Evolutionary conservation across 2,113 vertebrate species (phyloP).

Genomic region (Coreoperca whiteheadi): DNA sequence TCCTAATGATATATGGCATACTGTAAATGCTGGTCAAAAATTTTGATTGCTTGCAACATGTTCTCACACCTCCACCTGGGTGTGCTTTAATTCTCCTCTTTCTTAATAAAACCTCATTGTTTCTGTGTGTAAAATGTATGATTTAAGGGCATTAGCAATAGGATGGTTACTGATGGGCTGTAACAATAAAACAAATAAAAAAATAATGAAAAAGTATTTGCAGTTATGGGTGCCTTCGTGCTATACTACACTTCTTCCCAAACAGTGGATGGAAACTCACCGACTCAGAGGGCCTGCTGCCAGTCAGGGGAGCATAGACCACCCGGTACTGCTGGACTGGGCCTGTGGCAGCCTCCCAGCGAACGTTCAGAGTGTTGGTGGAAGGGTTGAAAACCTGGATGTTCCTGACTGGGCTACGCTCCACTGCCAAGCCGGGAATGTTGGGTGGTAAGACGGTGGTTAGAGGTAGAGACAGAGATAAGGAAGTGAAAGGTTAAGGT

Average conservation of each 20-base stretch:
- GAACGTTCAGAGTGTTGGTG: conserved; percentile 93
- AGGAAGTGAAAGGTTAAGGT: conserved; percentile 14
- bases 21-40: conserved; percentile 11
- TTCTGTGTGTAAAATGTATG: not conserved
- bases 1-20: conserved; percentile 3
- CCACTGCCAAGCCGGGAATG: conserved; percentile 84
- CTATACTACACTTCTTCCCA: not conserved
- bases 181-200: not conserved
- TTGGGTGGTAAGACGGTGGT: not conserved
- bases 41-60: conserved; percentile 20
- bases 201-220: not conserved
- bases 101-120: not conserved
- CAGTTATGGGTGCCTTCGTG: not conserved
- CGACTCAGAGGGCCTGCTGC: conserved; percentile 89
- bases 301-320: conserved; percentile 87
- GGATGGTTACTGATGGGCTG: not conserved
- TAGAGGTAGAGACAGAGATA: conserved; percentile 11
- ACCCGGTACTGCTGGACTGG: conserved; percentile 93
- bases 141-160: not conserved
- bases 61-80: conserved; percentile 2
- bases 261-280: conserved; percentile 85
- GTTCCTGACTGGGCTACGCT: conserved; percentile 89
- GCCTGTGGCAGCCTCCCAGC: conserved; percentile 94
- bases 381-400: conserved; percentile 94
- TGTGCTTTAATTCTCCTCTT: not conserved